These are phyloP conservation scores for Laothoe populi DNA, from an alignment of 2,888 invertebrate genomes.

Conservation along the genomic window DNA sequence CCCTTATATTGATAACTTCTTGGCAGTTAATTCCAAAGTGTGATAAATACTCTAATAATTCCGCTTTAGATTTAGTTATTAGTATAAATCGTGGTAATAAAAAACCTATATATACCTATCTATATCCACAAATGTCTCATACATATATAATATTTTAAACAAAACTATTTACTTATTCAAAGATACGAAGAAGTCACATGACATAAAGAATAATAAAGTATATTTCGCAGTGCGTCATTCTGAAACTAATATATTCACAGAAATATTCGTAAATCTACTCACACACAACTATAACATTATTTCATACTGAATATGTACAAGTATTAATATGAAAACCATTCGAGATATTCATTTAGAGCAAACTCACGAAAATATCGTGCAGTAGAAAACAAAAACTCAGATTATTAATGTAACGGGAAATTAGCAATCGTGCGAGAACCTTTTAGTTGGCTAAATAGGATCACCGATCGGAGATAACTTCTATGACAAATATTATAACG, in stretches of 20 bases:
- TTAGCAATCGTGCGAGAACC: not conserved
- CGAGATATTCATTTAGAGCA: not conserved
- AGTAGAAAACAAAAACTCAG: not conserved
- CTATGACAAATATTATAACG: not conserved
- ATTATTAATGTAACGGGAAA: not conserved
- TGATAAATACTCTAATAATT: too few relatives aligned
- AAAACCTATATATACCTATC: too few relatives aligned
- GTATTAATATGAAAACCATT: not conserved
- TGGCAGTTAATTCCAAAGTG: too few relatives aligned
- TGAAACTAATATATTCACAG: not conserved
- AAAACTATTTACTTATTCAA: too few relatives aligned
- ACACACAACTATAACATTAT: not conserved
- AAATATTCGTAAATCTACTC: not conserved
- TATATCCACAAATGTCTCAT: too few relatives aligned
- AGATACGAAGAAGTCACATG: too few relatives aligned
- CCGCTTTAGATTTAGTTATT: too few relatives aligned
- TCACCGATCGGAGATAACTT: too few relatives aligned
- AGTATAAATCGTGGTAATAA: too few relatives aligned
- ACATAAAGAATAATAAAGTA: not conserved
- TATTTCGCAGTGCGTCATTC: not conserved
- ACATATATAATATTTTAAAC: too few relatives aligned
- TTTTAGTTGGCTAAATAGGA: not conserved
- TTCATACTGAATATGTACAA: conserved; percentile 3
- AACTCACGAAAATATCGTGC: conserved; percentile 16
- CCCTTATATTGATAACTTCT: too few relatives aligned